These are phyloP conservation scores for Cryptoleucopteryx plumbea DNA, from an alignment of 2,113 vertebrate species.

Conservation along the genomic window DNA sequence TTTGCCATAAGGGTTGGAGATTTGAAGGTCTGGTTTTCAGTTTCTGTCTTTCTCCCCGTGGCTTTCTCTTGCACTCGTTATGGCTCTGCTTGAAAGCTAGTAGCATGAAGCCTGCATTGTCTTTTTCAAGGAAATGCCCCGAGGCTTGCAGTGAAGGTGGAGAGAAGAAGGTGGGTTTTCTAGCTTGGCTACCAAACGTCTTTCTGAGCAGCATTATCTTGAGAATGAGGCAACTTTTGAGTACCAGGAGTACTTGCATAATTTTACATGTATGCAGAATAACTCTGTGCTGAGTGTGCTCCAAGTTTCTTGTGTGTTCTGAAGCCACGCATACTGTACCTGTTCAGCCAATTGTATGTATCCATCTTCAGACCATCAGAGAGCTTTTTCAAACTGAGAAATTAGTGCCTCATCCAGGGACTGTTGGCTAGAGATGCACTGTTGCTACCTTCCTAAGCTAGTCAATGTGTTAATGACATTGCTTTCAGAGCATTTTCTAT, in stretches of 20 bases:
- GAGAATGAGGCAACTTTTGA: not conserved
- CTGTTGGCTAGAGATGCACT: not conserved
- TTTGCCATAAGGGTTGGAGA: not conserved
- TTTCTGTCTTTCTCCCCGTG: not conserved
- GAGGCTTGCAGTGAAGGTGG: not conserved
- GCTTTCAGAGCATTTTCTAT: not conserved
- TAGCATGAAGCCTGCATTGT: not conserved
- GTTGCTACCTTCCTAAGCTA: not conserved
- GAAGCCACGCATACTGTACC: not conserved
- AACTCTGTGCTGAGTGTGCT: not conserved
- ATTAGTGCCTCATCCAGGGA: not conserved
- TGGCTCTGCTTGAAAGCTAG: not conserved
- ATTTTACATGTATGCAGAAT: not conserved
- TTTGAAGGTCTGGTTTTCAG: not conserved
- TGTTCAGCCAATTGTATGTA: not conserved
- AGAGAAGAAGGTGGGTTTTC: not conserved
- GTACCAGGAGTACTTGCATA: not conserved
- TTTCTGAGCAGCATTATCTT: not conserved
- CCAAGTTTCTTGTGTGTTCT: not conserved
- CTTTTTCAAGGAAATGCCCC: not conserved
- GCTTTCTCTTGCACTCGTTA: not conserved
- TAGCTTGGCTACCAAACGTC: not conserved
- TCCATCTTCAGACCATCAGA: not conserved
- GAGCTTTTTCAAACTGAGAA: not conserved
- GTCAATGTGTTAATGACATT: not conserved